A percentile compares a stretch with the other conserved stretches of the same genome.
Conservation (phyloP, 2,888 invertebrate genomes). For the Acanthosepion lycidas region DNA sequence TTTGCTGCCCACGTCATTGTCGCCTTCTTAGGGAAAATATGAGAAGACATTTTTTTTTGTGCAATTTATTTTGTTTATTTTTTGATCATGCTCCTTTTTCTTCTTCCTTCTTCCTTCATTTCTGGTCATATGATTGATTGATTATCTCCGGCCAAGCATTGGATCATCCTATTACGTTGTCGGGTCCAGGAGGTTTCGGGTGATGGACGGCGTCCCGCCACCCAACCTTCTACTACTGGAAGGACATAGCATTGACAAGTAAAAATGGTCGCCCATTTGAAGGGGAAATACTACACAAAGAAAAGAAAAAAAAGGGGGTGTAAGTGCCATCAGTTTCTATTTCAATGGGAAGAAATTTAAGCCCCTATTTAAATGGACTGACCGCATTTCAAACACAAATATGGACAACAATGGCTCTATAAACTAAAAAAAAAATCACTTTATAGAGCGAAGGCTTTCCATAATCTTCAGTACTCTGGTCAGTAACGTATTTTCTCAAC, state of each 20-base stretch:
- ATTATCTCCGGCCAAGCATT: conserved; percentile 7
- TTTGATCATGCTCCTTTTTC: not conserved
- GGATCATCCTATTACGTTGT: not conserved
- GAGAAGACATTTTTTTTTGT: not conserved
- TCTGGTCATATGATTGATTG: conserved; percentile 22
- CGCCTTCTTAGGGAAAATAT: not conserved
- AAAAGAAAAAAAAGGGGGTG: not conserved
- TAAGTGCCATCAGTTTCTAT: not conserved
- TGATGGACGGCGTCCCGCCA: not conserved
- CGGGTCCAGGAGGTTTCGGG: not conserved
- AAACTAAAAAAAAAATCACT: not conserved
- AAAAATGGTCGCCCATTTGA: not conserved
- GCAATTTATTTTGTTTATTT: not conserved
- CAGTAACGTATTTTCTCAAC: no score
- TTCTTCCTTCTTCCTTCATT: not conserved
- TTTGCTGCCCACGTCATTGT: not conserved
- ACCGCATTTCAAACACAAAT: not conserved
- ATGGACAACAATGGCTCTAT: not conserved
- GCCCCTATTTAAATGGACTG: not conserved
- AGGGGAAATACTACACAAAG: not conserved
- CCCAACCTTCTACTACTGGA: not conserved
- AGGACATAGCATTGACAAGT: not conserved
- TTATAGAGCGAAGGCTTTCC: not conserved
- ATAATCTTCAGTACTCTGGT: no score
- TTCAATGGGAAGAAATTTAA: not conserved